Evolutionary conservation across 2,113 vertebrate genomes (phyloP), one percentile per base, ranked within the genome.

Genomic region (Rhinichthys klamathensis): DNA sequence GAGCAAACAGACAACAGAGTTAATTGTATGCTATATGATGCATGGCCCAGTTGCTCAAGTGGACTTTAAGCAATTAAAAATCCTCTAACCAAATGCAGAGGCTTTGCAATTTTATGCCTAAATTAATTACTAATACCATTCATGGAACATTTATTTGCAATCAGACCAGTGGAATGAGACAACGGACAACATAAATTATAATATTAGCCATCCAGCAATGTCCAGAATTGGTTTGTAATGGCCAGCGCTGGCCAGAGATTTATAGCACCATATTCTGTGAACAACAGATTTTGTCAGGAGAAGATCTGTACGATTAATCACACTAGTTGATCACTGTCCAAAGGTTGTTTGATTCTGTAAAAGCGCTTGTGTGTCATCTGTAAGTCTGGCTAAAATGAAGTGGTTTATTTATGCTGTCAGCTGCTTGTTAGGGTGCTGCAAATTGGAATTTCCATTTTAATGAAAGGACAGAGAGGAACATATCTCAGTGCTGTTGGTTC

Each of bases 61-160:
- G 86, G 88, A 82, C 84, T 87, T 86, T 91, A 92, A 91, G 90
- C 93, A 92, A 94, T 94, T 92, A 93, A 90, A 80, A 78, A 81
- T 86, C 86, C 84, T 81, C 54, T 82, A 86, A 83, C 89, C 83
- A 90, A 87, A 89, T 86, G 86, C 87, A 74, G 70, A 86, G 90
- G 87, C 90, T 90, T 86, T 70, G 79, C 90, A 83, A 90, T 90
- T 91, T 72, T 89, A 92, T 54, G 84, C 90, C 85, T 90, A 91
- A 92, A 93, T 93, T 92, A 94, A 93, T 93, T 91, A 91, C 61
- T 83, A 35, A 81, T 90, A 89, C 82, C 70, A 90, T 91, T 91
- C 88, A 90, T 92, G 85, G 73, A 88, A 89, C 80, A 56, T 89
- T 91, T 93, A 93, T 93, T 92, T 90, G 88, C 88, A 30, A 86